These are phyloP conservation scores for Papilio aristodemus DNA, from an alignment of 1,140 invertebrate species.

Conservation along the genomic window DNA sequence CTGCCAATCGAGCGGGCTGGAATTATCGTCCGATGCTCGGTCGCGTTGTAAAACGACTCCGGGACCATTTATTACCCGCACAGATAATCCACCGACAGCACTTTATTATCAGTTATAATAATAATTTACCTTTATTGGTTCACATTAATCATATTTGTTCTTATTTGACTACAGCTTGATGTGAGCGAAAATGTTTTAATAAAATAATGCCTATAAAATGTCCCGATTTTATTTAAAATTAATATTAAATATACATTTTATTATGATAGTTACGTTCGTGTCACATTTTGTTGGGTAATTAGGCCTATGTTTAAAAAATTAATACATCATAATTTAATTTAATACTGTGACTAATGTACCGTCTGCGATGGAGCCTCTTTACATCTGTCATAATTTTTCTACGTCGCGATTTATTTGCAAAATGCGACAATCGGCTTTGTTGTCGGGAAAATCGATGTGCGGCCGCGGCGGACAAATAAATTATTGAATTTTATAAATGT, in stretches of 20 bases:
- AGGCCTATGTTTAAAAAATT: conserved; percentile 39
- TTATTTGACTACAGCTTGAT: conserved; percentile 74
- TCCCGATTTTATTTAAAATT: not conserved
- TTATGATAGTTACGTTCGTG: conserved; percentile 1
- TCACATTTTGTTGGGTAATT: conserved; percentile 59
- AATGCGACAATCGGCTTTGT: conserved; percentile 72
- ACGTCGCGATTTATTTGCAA: conserved; percentile 75
- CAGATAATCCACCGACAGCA: conserved; percentile 76
- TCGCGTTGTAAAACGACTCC: conserved; percentile 65
- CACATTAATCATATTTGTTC: conserved; percentile 77
- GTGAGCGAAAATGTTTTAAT: conserved; percentile 63
- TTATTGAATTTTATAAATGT: conserved; percentile 64
- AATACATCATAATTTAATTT: conserved; percentile 66
- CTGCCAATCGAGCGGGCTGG: conserved; percentile 63
- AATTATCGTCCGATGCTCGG: conserved; percentile 65
- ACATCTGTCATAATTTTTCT: conserved; percentile 80
- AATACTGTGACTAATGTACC: conserved; percentile 69
- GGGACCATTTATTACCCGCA: conserved; percentile 72
- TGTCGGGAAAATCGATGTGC: conserved; percentile 51
- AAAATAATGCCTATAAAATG: conserved; percentile 51
- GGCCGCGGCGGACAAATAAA: conserved; percentile 51
- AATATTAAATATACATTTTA: not conserved
- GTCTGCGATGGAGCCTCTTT: conserved; percentile 49
- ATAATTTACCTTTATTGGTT: conserved; percentile 80
- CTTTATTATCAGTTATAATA: conserved; percentile 80